These are phyloP conservation scores for Amyelois transitella DNA, from an alignment of 1,140 invertebrate species.

Conservation along the genomic window DNA sequence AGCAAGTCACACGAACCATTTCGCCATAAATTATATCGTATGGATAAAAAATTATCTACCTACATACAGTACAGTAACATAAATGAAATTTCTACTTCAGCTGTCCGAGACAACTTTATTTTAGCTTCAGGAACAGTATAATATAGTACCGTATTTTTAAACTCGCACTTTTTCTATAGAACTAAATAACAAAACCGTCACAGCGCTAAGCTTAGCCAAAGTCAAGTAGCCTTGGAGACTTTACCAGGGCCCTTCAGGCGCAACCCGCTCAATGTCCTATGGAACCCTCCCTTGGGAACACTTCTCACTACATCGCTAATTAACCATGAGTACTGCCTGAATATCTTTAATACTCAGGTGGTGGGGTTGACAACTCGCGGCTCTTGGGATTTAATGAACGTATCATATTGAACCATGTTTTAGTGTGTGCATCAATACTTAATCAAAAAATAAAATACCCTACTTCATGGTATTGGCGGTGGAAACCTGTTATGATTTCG, in stretches of 20 bases:
- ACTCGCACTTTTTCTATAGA: too few relatives aligned
- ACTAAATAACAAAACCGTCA: neutral
- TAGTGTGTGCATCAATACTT: neutral
- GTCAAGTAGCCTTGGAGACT: conserved; percentile 30
- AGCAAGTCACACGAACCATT: too few relatives aligned
- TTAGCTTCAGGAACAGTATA: too few relatives aligned
- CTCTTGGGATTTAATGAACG: neutral
- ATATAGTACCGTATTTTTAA: too few relatives aligned
- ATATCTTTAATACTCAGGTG: neutral
- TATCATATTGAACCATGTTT: neutral
- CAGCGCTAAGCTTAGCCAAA: conserved; percentile 7
- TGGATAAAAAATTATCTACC: too few relatives aligned
- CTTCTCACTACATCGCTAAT: neutral
- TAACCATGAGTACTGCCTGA: neutral
- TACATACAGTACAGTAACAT: too few relatives aligned
- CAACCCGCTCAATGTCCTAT: conserved; percentile 3
- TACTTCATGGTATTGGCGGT: too few relatives aligned
- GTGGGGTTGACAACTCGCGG: neutral
- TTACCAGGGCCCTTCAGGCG: conserved; percentile 33
- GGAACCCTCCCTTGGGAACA: neutral
- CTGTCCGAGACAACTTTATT: too few relatives aligned
- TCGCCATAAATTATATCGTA: too few relatives aligned
- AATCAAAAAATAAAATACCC: too few relatives aligned
- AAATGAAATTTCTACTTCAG: too few relatives aligned
- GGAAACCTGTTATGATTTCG: too few relatives aligned